phyloP scores from a whole-genome alignment of 2,797 vertebrate genomes.

The Amblyraja radiata region DNA sequence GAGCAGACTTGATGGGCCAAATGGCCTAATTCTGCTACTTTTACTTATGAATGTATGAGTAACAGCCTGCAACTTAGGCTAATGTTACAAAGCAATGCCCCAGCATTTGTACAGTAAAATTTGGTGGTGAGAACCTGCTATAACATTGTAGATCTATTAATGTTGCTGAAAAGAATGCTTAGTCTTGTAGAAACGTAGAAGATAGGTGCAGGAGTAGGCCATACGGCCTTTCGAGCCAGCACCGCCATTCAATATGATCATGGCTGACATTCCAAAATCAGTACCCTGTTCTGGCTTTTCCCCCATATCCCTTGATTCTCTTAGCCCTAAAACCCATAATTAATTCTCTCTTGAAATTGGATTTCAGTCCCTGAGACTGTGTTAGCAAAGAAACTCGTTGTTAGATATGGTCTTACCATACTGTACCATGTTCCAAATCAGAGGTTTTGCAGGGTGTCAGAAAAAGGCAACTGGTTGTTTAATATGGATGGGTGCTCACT shows the following conservation, averaged over 20 bases:
- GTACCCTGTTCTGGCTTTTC: too few species aligned
- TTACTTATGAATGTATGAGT: too few species aligned
- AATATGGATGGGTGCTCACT: too few species aligned
- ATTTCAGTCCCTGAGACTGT: background rate
- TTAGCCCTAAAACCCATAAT: too few species aligned
- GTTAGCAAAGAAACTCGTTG: background rate
- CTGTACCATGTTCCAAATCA: background rate
- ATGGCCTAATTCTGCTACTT: too few species aligned
- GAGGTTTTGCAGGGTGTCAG: background rate
- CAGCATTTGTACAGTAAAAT: background rate
- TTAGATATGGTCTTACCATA: background rate
- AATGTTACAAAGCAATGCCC: background rate
- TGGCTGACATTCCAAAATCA: too few species aligned
- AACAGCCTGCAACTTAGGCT: background rate
- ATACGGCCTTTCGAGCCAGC: too few species aligned
- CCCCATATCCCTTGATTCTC: too few species aligned
- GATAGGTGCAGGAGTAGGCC: too few species aligned
- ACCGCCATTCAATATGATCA: too few species aligned
- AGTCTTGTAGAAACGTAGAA: background rate
- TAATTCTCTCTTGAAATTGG: too few species aligned
- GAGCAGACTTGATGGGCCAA: too few species aligned
- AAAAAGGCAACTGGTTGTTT: background rate
- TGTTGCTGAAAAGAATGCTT: background rate
- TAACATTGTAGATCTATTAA: background rate
- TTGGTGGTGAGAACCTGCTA: background rate